A percentile compares a stretch with the other conserved stretches of the same genome.
Evolutionary conservation across 1,140 invertebrate species (phyloP).

Genomic region (Marisa cornuarietis): DNA sequence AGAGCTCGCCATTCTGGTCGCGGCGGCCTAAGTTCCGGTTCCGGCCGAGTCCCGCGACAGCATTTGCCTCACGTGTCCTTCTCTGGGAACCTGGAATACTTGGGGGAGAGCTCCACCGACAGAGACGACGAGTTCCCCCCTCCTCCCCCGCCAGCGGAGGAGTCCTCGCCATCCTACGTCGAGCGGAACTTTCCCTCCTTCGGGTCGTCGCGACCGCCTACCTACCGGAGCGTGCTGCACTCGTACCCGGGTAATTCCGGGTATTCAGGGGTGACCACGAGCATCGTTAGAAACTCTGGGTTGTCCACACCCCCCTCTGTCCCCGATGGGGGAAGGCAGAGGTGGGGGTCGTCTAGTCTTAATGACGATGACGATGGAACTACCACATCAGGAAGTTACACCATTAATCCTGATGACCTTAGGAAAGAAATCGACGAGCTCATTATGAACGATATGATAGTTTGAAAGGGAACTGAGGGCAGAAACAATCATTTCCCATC

Average conservation of each 20-base stretch:
- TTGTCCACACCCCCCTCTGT: not conserved
- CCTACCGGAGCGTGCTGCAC: slow-evolving; percentile 8
- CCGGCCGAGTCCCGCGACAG: not conserved
- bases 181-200: slow-evolving; percentile 14
- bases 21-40: not conserved
- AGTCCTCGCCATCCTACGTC: not conserved
- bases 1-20: slow-evolving; percentile 8
- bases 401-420: slow-evolving; percentile 52
- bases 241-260: slow-evolving; percentile 1
- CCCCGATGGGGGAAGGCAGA: not conserved
- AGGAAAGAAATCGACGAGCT: slow-evolving; percentile 43
- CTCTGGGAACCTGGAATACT: slow-evolving; percentile 18
- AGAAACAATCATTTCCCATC: no score
- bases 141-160: not conserved
- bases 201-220: not conserved
- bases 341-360: slow-evolving; percentile 14
- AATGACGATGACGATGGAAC: slow-evolving; percentile 52
- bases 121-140: not conserved
- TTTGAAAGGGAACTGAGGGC: slow-evolving; percentile 8
- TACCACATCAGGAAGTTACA: slow-evolving; percentile 59
- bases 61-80: slow-evolving; percentile 22
- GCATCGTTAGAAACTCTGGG: slow-evolving; percentile 11
- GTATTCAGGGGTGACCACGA: slow-evolving; percentile 15
- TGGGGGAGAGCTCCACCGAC: slow-evolving; percentile 20
- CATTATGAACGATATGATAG: slow-evolving; percentile 32